Base-by-base conservation (phyloP, 1,140 invertebrate species). In the Micrasema longulum region DNA sequence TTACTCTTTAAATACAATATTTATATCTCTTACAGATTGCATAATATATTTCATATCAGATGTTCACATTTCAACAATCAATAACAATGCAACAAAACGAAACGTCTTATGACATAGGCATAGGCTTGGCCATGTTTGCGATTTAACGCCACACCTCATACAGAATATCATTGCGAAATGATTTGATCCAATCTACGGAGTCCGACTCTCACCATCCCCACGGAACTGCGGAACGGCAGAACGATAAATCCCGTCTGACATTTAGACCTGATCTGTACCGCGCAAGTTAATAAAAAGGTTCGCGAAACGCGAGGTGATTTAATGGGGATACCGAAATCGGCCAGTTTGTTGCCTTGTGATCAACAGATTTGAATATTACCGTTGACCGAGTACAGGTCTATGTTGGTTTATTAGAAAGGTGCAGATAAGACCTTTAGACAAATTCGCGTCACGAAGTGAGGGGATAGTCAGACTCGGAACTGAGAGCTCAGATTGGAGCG, bases 101-200 rank as follows among this genome's bases (percentile, higher is more conserved):
- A 31, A 31, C 7, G 7, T 4, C 26, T 31, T 31, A 7, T 31
- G n/a, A 20, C n/a, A 47, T 47, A 9, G 20, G 50, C 1, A 6
- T 10, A 64, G 22, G 60, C 60, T 64, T 47, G 41, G 20, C 43
- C 41, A 62, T 60, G 38, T 70, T 63, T 63, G 47, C 57, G 20
- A 22, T 43, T 52, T 63, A 52, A 50, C 14, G 69, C 55, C 69
- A 63, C 69, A 62, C 69, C 69, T 70, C 45, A 36, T 47, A 63
- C 18, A 63, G 23, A 63, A 70, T 70, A 45, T 64, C 43, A 70
- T 70, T 70, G 57, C 69, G 57, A 70, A 63, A 70, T 63, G 14
- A 62, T 63, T 70, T 63, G 69, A 70, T 70, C 53, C 53, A 50
- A 70, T 70, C 68, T 41, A 70, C 53, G 16, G 18, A 26, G 52